Evolutionary conservation across 2,113 vertebrate species (phyloP).

Genomic region (Bagarius yarrelli): DNA sequence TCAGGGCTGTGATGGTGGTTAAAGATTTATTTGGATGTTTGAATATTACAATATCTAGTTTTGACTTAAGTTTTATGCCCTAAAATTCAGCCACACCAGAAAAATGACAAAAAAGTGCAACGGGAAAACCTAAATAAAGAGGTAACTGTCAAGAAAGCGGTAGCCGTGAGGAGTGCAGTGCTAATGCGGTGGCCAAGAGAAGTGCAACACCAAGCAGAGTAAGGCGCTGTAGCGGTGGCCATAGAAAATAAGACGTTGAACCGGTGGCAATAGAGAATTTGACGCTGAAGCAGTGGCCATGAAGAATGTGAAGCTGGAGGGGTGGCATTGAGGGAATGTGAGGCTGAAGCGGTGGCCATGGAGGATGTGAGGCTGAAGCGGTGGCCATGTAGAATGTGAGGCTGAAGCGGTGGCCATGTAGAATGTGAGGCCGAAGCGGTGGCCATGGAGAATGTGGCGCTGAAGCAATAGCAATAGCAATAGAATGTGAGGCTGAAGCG

Average conservation of each 20-base stretch:
- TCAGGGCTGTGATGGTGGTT: background rate
- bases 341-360: background rate
- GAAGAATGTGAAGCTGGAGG: background rate
- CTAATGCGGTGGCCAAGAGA: background rate
- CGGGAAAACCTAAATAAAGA: background rate
- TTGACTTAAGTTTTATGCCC: background rate
- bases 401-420: background rate
- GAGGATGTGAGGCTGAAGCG: background rate
- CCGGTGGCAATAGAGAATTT: too few species aligned
- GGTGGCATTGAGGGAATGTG: too few species aligned
- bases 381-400: too few species aligned
- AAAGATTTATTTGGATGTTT: background rate
- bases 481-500: background rate
- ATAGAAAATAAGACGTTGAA: background rate
- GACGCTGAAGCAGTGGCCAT: background rate
- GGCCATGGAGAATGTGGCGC: background rate
- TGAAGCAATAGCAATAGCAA: background rate
- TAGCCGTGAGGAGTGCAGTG: background rate
- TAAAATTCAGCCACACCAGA: too few species aligned
- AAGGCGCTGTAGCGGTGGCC: background rate
- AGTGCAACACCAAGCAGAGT: background rate
- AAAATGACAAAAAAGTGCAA: too few species aligned
- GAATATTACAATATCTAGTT: background rate
- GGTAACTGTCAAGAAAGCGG: background rate
- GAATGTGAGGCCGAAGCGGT: background rate